Conservation (phyloP, 2,888 invertebrate genomes). For the Teleogryllus oceanicus region DNA sequence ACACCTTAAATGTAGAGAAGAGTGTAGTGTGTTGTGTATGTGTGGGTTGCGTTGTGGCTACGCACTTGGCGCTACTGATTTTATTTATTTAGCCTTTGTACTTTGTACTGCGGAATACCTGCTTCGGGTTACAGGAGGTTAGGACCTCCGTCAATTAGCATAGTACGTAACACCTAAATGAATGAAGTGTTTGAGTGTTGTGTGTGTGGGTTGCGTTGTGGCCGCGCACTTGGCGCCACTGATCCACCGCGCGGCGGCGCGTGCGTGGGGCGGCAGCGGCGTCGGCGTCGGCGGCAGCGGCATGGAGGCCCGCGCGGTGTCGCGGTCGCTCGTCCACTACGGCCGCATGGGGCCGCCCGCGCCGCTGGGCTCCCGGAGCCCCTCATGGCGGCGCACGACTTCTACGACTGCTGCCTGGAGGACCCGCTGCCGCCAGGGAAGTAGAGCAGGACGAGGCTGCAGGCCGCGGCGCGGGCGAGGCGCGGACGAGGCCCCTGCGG, state of each 20-base stretch:
- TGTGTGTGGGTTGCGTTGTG: too few species aligned
- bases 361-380: constrained; percentile 1
- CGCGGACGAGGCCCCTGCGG: not conserved
- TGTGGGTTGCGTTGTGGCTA: too few species aligned
- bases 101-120: too few species aligned
- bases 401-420: constrained; percentile 18
- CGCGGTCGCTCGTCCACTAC: not conserved
- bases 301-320: not conserved
- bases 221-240: too few species aligned
- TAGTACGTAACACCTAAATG: too few species aligned
- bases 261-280: not conserved
- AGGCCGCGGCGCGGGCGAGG: not conserved
- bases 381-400: not conserved
- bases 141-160: too few species aligned
- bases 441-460: not conserved
- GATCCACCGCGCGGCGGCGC: not conserved
- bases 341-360: not conserved
- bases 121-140: too few species aligned
- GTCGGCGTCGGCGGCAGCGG: not conserved
- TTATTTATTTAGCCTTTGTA: too few species aligned
- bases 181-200: too few species aligned
- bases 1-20: too few species aligned
- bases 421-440: not conserved
- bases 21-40: too few species aligned
- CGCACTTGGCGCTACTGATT: too few species aligned